phyloP scores from a whole-genome alignment of 2,888 invertebrate species.

The Abscondita cerata region DNA sequence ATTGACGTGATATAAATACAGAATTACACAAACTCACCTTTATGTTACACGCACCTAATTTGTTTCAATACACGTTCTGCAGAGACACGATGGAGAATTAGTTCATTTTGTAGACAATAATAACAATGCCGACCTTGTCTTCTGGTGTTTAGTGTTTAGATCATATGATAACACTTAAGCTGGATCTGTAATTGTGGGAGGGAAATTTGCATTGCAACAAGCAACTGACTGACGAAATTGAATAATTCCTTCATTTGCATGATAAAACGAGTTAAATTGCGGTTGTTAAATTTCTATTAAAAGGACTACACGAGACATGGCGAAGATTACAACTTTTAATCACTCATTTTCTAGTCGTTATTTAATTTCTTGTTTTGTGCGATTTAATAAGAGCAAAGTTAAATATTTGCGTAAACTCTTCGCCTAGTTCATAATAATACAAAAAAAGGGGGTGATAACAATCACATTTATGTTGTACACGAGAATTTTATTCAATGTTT shows the following conservation, averaged over 20 bases:
- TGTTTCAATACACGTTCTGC: neutral
- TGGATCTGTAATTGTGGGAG: conserved; percentile 18
- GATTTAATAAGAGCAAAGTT: neutral
- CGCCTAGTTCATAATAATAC: neutral
- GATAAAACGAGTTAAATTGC: conserved; percentile 10
- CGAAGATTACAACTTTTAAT: conserved; percentile 2
- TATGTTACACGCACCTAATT: neutral
- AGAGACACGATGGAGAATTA: neutral
- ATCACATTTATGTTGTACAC: too few relatives aligned
- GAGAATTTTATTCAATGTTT: too few relatives aligned
- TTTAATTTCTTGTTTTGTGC: conserved; percentile 4
- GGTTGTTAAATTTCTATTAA: conserved; percentile 8
- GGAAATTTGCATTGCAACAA: conserved; percentile 15
- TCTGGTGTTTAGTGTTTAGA: conserved; percentile 12
- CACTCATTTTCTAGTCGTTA: conserved; percentile 1
- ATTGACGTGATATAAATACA: too few relatives aligned
- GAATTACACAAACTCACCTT: neutral
- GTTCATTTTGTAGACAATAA: conserved; percentile 3
- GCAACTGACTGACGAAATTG: conserved; percentile 15
- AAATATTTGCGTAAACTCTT: too few relatives aligned
- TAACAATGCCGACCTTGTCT: conserved; percentile 12
- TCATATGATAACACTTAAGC: conserved; percentile 15
- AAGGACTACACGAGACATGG: conserved; percentile 3
- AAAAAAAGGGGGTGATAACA: too few relatives aligned
- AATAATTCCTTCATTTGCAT: conserved; percentile 23